Conservation (phyloP, 2,888 invertebrate species). For the Euzophera pinguis region DNA sequence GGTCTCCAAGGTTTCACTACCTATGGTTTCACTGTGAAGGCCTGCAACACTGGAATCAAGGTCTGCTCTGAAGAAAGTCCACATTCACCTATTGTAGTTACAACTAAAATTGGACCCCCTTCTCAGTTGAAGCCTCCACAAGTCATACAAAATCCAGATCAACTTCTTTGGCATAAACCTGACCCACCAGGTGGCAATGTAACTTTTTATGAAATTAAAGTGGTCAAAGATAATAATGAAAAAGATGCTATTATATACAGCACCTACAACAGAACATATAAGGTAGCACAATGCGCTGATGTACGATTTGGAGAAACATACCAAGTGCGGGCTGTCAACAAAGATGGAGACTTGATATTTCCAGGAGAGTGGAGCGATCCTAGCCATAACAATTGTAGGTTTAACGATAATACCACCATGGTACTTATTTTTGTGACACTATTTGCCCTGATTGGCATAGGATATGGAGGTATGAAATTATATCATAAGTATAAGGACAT, state of each 20-base stretch:
- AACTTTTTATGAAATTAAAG: slow-evolving; percentile 78
- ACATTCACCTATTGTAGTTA: slow-evolving; percentile 70
- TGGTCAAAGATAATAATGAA: slow-evolving; percentile 47
- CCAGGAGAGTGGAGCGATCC: slow-evolving; percentile 62
- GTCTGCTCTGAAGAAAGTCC: slow-evolving; percentile 79
- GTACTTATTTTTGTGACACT: slow-evolving; percentile 52
- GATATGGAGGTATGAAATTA: slow-evolving; percentile 67
- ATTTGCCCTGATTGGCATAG: slow-evolving; percentile 46
- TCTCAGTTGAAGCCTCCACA: slow-evolving; percentile 55
- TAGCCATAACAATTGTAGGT: slow-evolving; percentile 49
- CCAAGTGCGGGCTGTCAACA: slow-evolving; percentile 62
- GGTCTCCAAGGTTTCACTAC: slow-evolving; percentile 80
- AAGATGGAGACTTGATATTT: not conserved
- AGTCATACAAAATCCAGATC: slow-evolving; percentile 44
- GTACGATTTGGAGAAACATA: slow-evolving; percentile 52
- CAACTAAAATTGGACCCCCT: slow-evolving; percentile 82
- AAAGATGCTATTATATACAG: slow-evolving; percentile 38
- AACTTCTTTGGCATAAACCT: slow-evolving; percentile 75
- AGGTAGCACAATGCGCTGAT: slow-evolving; percentile 52
- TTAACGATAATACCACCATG: slow-evolving; percentile 51
- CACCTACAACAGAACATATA: slow-evolving; percentile 41
- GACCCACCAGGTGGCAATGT: slow-evolving; percentile 72
- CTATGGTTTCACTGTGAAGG: slow-evolving; percentile 85
- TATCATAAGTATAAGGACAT: slow-evolving; percentile 82
- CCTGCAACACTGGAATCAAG: slow-evolving; percentile 82